Conservation (phyloP, 1,140 invertebrate species). For the Drosophila nigromelanica region DNA sequence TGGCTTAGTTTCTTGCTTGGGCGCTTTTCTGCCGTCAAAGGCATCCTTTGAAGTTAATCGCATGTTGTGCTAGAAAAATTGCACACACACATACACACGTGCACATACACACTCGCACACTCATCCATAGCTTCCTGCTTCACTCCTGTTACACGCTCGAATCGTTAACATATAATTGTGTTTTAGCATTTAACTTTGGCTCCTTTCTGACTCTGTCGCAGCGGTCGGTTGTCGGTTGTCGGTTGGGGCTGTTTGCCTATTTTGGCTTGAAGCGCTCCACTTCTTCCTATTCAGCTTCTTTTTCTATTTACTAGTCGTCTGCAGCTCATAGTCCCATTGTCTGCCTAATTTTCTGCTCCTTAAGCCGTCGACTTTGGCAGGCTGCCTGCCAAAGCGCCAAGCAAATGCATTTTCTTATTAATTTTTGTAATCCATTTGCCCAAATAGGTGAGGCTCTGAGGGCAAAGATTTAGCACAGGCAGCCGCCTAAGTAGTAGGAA, state of each 20-base stretch:
- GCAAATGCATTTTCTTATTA: conserved; percentile 51
- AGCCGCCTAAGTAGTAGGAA: not conserved
- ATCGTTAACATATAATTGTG: conserved; percentile 72
- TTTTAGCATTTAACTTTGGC: conserved; percentile 81
- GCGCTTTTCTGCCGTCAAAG: conserved; percentile 72
- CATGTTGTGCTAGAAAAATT: conserved; percentile 63
- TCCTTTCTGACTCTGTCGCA: conserved; percentile 37
- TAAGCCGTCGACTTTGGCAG: conserved; percentile 39
- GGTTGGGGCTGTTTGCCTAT: conserved; percentile 53
- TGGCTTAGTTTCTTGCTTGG: conserved; percentile 75
- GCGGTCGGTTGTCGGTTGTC: conserved; percentile 8
- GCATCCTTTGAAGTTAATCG: conserved; percentile 81
- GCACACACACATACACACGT: conserved; percentile 39
- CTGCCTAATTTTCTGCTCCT: conserved; percentile 67
- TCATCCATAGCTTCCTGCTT: conserved; percentile 24
- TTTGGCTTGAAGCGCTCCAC: conserved; percentile 59
- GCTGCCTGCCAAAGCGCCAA: conserved; percentile 24
- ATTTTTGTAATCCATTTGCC: conserved; percentile 54
- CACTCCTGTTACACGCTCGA: conserved; percentile 36
- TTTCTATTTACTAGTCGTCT: not conserved
- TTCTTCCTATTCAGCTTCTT: conserved; percentile 25
- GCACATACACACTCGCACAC: conserved; percentile 6
- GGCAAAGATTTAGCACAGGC: conserved; percentile 15
- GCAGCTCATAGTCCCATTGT: conserved; percentile 51
- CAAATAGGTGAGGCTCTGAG: conserved; percentile 22